Evolutionary conservation across 2,797 vertebrate genomes (phyloP), one percentile per base, ranked within the genome.

Genomic region (Gambelia wislizenii): DNA sequence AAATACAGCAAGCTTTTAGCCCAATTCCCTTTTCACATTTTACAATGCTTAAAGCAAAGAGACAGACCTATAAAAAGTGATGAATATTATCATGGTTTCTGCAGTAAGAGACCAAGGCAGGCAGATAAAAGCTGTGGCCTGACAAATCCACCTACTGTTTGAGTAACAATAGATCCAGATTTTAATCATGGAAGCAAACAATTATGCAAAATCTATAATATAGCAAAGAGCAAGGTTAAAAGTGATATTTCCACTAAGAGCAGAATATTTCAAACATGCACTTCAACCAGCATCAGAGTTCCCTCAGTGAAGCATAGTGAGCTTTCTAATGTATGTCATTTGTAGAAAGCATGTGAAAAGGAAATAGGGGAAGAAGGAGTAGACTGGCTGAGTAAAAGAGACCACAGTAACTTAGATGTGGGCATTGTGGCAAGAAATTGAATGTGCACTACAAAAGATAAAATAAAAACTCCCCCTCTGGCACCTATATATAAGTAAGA

Each of bases 31-130:
- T 14, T 74, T 13, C 42, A 64, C 44, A 7, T 83, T 79, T 86
- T 12, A 27, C n/a, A 76, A 83, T 52, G 44, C 1, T 20, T 69
- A 67, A 70, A 70, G 54, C 42, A 88, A 75, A 47, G 54, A 87
- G 9, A 83, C 14, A 83, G 69, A 83, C 54, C 80, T 75, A 76
- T 83, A 88, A 88, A 83, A 74, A 76, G 8, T 83, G 69, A 64
- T 49, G 33, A 52, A 75, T 77, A 76, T 39, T 88, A 82, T 25
- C 52, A 83, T 67, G 14, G 4, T 49, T 64, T 83, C 56, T 75
- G 82, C 33, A 56, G 10, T 87, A 70, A 70, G 36, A 61, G 54
- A 64, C 49, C 30, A 20, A 25, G 64, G 36, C 27, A 69, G 6
- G 30, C 61, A 67, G 64, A 74, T 44, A 87, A 44, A 54, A 56